Conservation (phyloP, 2,888 invertebrate genomes). For the Drymonia ruficornis region DNA sequence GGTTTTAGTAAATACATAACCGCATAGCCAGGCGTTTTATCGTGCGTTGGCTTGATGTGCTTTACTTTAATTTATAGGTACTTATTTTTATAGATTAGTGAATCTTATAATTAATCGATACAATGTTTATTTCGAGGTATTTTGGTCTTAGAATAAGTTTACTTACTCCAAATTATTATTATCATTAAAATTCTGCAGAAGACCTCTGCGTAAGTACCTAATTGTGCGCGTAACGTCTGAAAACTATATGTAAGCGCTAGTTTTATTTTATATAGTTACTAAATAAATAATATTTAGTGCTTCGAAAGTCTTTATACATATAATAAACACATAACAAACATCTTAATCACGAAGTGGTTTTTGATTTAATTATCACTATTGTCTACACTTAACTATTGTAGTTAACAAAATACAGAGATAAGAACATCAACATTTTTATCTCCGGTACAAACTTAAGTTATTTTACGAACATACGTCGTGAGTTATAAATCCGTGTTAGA, state of each 20-base stretch:
- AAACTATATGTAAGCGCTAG: not conserved
- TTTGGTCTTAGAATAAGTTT: too few species aligned
- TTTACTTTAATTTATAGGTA: not conserved
- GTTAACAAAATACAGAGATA: too few species aligned
- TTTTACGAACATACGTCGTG: not conserved
- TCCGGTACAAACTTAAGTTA: too few species aligned
- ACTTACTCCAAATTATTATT: too few species aligned
- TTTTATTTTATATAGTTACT: not conserved
- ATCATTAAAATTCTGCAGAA: too few species aligned
- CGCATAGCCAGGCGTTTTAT: conserved; percentile 3
- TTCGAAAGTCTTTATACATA: not conserved
- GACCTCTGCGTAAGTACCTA: not conserved
- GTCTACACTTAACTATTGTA: not conserved
- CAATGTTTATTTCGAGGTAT: too few species aligned
- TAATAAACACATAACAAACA: not conserved
- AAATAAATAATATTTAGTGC: not conserved
- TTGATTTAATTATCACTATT: not conserved
- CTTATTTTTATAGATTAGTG: not conserved
- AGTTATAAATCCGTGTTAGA: conserved; percentile 13
- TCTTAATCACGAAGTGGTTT: not conserved
- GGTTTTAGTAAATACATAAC: conserved; percentile 41
- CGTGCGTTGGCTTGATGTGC: not conserved
- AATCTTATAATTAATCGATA: too few species aligned
- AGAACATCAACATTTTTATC: too few species aligned
- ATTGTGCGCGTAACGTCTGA: not conserved